A percentile compares a stretch with the other conserved stretches of the same genome.
Evolutionary conservation across 2,888 invertebrate species (phyloP).

Genomic region (Drosophila testacea): DNA sequence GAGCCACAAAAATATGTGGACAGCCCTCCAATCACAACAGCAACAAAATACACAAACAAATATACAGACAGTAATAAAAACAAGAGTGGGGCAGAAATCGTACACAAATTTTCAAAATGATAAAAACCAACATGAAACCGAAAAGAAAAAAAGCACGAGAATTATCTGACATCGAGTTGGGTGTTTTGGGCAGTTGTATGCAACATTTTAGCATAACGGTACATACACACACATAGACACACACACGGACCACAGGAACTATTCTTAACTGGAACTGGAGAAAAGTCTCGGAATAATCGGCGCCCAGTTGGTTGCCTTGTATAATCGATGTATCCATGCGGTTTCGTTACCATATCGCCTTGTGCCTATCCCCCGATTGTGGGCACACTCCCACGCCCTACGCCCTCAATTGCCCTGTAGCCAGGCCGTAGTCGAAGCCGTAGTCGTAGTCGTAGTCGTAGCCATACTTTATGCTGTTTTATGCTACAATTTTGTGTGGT

Average conservation of each 20-base stretch:
- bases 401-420: background rate
- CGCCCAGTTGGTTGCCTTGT: conserved; percentile 61
- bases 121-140: conserved; percentile 60
- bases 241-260: conserved; percentile 9
- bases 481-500: conserved; percentile 48
- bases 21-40: conserved; percentile 39
- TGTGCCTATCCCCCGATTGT: conserved; percentile 55
- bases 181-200: background rate
- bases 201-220: conserved; percentile 14
- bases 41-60: conserved; percentile 9
- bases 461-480: conserved; percentile 40
- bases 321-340: conserved; percentile 83
- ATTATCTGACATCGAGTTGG: conserved; percentile 11
- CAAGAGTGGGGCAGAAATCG: conserved; percentile 13
- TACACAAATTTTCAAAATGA: conserved; percentile 58
- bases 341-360: conserved; percentile 57
- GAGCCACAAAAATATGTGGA: conserved; percentile 51
- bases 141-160: background rate
- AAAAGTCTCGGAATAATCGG: conserved; percentile 46
- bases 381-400: conserved; percentile 12
- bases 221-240: conserved; percentile 18
- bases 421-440: background rate
- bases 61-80: conserved; percentile 28
- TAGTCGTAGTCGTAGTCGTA: background rate
- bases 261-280: conserved; percentile 21